Evolutionary conservation across 2,797 vertebrate genomes (phyloP), one percentile per base, ranked within the genome.

Genomic region (Bucorvus abyssinicus): DNA sequence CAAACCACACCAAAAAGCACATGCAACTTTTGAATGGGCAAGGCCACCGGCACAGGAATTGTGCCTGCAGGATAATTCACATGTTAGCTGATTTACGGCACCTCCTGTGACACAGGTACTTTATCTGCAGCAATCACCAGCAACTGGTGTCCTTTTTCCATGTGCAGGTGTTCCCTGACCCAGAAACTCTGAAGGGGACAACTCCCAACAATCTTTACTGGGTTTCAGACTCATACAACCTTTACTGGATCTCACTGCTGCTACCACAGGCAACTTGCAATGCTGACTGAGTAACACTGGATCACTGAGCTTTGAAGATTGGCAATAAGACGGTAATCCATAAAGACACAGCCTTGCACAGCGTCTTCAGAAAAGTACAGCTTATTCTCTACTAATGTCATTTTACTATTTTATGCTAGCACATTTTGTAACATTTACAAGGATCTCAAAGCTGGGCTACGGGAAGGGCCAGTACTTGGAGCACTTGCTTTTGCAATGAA

Each of bases 81-180:
- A 53, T 6, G 12, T 29, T 1, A 4, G 60, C 60, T 83, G 60
- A 80, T 26, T 68, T 90, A 74, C 24, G 40, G 44, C 24, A 80
- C 19, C 44, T 83, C 69, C 73, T 80, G 44, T 63, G 69, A 65
- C 34, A 61, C 16, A 44, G 22, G 24, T 76, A 67, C 24, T 52
- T 65, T 13, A 85, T n/a, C 40, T 83, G 44, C 87, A 87, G 56
- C 56, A 63, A 14, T 40, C 42, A 69, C 27, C 50, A 82, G 47
- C 56, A 80, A 30, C 26, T 21, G 34, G 20, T 76, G 47, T 44
- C 70, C 27, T 76, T 64, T 67, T 40, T 24, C 76, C 36, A 40
- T 0, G 11, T 1, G 16, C 50, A 38, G 0, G 0, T 50, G 10
- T n/a, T 42, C 17, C 16, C 26, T 4, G 4, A 27, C 0, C 9